Conservation (phyloP, 2,797 vertebrate genomes). For the Eulemur mongoz region DNA sequence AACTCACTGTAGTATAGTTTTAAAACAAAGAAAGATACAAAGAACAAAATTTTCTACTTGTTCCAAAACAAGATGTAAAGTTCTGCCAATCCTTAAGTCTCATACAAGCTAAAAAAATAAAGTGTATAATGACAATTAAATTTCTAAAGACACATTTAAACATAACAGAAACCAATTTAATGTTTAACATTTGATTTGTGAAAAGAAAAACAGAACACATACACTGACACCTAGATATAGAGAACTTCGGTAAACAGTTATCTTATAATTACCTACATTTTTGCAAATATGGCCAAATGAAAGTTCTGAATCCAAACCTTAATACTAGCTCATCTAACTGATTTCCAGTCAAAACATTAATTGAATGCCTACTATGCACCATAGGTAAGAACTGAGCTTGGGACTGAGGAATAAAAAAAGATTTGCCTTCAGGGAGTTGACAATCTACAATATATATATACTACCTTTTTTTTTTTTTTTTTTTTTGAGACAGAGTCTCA, state of each 20-base stretch:
- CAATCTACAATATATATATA: too few species aligned
- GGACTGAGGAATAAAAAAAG: too few species aligned
- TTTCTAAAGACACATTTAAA: slow-evolving; percentile 1
- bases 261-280: neutral
- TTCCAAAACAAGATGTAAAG: neutral
- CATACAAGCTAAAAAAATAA: neutral
- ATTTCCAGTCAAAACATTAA: too few species aligned
- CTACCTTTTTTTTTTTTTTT: too few species aligned
- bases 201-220: neutral
- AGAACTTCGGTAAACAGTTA: neutral
- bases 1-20: neutral
- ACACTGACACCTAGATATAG: neutral
- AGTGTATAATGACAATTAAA: neutral
- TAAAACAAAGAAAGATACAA: neutral
- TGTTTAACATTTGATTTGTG: neutral
- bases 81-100: neutral
- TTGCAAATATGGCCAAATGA: neutral
- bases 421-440: too few species aligned
- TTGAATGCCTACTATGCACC: too few species aligned
- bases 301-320: slow-evolving; percentile 23
- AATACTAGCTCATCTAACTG: neutral
- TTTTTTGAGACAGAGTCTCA: too few species aligned
- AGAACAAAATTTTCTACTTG: neutral
- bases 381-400: too few species aligned
- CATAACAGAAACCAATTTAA: neutral